Percentiles rank a stretch among this genome's conserved stretches.
Conservation (phyloP, 2,888 invertebrate genomes). For the Argyra leucocephala region DNA sequence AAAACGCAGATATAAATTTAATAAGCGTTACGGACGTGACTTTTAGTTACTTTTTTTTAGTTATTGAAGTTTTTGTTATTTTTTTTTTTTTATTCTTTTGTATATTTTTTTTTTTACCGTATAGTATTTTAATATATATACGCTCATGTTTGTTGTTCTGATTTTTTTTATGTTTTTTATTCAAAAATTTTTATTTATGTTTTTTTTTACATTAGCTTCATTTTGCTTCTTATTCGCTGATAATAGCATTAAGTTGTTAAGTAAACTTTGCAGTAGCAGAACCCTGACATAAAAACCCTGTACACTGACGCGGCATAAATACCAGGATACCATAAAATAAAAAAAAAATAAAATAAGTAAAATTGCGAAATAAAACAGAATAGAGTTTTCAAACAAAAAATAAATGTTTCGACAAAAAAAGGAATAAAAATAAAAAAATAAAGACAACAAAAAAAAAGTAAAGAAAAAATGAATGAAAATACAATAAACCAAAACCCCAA, state of each 20-base stretch:
- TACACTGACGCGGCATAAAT: not conserved
- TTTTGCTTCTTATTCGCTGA: constrained; percentile 1
- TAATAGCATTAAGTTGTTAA: constrained; percentile 6
- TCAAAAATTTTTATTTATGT: not conserved
- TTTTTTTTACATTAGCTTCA: not conserved
- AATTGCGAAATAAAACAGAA: too few species aligned
- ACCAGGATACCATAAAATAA: not conserved
- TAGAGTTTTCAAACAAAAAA: too few species aligned
- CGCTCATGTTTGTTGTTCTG: not conserved
- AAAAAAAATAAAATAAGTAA: too few species aligned
- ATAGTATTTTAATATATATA: not conserved
- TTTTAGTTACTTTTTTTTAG: not conserved
- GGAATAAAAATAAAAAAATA: too few species aligned
- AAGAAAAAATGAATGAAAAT: too few species aligned
- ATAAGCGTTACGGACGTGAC: constrained; percentile 6
- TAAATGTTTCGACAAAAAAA: too few species aligned
- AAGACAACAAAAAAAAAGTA: too few species aligned
- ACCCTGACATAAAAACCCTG: not conserved
- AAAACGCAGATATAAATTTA: constrained; percentile 1
- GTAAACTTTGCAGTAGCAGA: constrained; percentile 1
- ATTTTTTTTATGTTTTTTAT: not conserved
- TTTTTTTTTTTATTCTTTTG: not conserved
- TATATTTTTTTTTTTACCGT: not conserved
- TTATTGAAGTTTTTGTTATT: not conserved
- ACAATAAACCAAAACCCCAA: not conserved